Base-by-base conservation (phyloP, 2,113 vertebrate genomes). In the Dasyornis broadbenti region DNA sequence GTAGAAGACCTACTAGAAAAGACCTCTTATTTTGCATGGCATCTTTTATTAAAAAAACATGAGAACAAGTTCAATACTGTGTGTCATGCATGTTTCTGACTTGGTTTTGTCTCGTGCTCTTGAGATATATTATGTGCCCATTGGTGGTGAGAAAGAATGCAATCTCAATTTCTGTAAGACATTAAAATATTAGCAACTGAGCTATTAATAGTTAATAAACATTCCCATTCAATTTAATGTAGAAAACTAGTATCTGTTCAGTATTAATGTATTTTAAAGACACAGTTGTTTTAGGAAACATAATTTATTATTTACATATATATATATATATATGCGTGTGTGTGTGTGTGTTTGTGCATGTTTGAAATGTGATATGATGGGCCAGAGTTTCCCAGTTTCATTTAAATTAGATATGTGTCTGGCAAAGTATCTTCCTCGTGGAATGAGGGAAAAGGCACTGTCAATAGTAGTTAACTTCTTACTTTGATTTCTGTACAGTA, bases 321-420 rank as follows among this genome's bases (percentile, higher is more conserved):
- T 4, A 31, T 11, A 2, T 53, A 2, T 3, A 1, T 20, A 2
- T 10, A 0, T 30, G 3, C 10, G 4, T 33, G 10, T 39, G 18
- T 49, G 5, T 24, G 44, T 45, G 44, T 45, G 44, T 45, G 44
- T 45, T 18, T 45, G 19, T 45, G 44, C 6, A 8, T 45, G 3
- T 56, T 57, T 65, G 10, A 45, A 42, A 19, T 50, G 11, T 20
- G 44, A 3, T 69, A 7, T 31, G 40, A 53, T 23, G 13, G 13
- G 10, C 21, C 56, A 61, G 45, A 69, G 68, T 63, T 23, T 84
- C 30, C n/a, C 39, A 78, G 9, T 24, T 70, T 59, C 30, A n/a
- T 31, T 70, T 80, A 63, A 89, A 60, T 40, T 49, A 57, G 6
- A 0, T 30, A 15, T 16, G 6, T 53, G 6, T 47, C 52, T 79